Evolutionary conservation across 2,888 invertebrate species (phyloP).

Genomic region (Cephus spinipes): DNA sequence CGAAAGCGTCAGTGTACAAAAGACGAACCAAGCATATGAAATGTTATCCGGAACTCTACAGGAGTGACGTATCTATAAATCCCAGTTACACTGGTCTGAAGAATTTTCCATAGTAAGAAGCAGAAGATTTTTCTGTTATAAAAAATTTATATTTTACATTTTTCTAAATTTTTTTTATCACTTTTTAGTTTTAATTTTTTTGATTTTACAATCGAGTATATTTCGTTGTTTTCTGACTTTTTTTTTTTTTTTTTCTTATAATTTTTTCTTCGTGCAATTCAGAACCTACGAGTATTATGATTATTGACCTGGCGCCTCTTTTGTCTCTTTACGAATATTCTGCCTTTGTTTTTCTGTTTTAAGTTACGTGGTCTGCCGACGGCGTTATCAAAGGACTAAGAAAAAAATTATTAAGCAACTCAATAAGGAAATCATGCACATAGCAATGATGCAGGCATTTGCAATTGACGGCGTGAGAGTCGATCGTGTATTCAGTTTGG

Average conservation of each 20-base stretch:
- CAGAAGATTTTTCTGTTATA: neutral
- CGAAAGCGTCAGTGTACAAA: slow-evolving; percentile 19
- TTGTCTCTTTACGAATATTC: neutral
- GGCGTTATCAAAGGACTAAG: slow-evolving; percentile 71
- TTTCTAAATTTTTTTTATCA: neutral
- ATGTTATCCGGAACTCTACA: slow-evolving; percentile 68
- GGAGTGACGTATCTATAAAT: slow-evolving; percentile 73
- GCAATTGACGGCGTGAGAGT: slow-evolving; percentile 75
- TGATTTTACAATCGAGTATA: neutral
- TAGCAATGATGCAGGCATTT: slow-evolving; percentile 73
- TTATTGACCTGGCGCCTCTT: neutral
- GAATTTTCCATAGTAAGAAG: slow-evolving; percentile 73
- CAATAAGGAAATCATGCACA: slow-evolving; percentile 72
- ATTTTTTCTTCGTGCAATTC: neutral
- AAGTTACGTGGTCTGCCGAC: slow-evolving; percentile 76
- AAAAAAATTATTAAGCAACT: slow-evolving; percentile 68
- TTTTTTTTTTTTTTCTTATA: neutral
- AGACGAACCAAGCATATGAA: slow-evolving; percentile 45
- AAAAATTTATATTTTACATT: neutral
- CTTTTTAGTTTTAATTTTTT: neutral
- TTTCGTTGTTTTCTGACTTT: neutral
- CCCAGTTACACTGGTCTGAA: slow-evolving; percentile 73
- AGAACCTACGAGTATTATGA: neutral
- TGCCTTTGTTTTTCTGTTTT: slow-evolving; percentile 35
- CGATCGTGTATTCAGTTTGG: slow-evolving; percentile 73